phyloP scores from a whole-genome alignment of 2,888 invertebrate genomes.

The Cylloceria caligata region DNA sequence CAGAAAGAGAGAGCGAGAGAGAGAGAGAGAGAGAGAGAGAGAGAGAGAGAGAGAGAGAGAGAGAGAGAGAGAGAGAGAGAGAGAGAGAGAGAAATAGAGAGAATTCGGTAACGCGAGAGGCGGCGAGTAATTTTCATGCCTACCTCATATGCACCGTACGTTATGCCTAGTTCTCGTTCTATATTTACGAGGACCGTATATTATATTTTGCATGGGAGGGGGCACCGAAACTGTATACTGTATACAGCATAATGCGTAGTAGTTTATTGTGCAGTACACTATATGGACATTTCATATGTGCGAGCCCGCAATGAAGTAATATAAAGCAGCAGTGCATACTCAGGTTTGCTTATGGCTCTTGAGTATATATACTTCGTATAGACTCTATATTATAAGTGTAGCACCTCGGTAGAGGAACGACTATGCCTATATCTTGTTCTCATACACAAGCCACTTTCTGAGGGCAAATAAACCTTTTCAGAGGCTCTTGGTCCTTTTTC shows the following conservation, averaged over 20 bases:
- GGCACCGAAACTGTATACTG: background rate
- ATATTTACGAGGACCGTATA: background rate
- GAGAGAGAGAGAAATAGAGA: no score
- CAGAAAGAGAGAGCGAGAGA: no score
- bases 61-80: no score
- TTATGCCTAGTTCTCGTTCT: no score
- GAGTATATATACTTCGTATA: background rate
- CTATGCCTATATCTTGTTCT: background rate
- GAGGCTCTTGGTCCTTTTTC: background rate
- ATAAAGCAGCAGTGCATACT: slow-evolving; percentile 17
- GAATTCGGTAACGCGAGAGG: slow-evolving; percentile 3
- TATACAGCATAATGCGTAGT: background rate
- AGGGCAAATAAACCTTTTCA: slow-evolving; percentile 10
- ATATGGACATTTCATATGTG: background rate
- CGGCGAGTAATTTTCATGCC: background rate
- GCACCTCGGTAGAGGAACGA: background rate
- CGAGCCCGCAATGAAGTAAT: slow-evolving; percentile 9
- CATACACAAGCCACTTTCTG: slow-evolving; percentile 5
- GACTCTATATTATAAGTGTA: background rate
- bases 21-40: no score
- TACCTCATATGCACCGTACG: background rate
- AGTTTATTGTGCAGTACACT: slow-evolving; percentile 1
- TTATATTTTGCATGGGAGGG: no score
- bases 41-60: no score
- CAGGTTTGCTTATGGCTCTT: background rate